Conservation (phyloP, 2,113 vertebrate genomes). For the Myotis lucifugus region DNA sequence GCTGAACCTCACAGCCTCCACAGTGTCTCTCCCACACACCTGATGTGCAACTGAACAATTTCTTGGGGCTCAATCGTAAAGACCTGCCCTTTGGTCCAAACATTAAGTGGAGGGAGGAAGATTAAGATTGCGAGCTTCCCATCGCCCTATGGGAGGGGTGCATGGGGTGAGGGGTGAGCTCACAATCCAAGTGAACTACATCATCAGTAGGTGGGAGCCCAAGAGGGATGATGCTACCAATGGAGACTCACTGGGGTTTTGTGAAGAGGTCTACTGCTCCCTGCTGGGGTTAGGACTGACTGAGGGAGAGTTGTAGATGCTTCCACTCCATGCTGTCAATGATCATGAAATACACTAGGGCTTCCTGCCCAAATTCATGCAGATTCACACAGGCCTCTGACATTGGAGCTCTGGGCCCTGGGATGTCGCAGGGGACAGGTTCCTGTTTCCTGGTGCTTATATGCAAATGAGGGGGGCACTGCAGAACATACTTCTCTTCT, state of each 20-base stretch:
- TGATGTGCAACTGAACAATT: background rate
- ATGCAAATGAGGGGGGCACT: background rate
- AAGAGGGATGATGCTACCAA: background rate
- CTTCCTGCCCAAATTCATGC: background rate
- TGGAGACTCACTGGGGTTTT: background rate
- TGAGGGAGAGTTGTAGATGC: background rate
- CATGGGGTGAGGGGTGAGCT: background rate
- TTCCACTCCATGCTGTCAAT: background rate
- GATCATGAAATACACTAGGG: background rate
- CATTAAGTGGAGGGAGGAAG: background rate
- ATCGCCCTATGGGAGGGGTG: background rate
- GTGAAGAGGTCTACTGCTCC: accelerated
- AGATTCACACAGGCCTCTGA: background rate
- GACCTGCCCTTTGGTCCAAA: background rate
- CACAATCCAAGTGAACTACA: background rate
- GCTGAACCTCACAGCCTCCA: background rate
- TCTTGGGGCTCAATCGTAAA: background rate
- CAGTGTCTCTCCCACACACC: background rate
- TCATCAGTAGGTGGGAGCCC: background rate
- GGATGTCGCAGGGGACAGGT: background rate
- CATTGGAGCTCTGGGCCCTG: background rate
- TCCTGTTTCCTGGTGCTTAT: background rate
- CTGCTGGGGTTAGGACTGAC: background rate
- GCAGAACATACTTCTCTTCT: background rate
- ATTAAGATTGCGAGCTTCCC: background rate